These are phyloP conservation scores for Amniataba percoides DNA, from an alignment of 2,797 vertebrate species.

Conservation along the genomic window DNA sequence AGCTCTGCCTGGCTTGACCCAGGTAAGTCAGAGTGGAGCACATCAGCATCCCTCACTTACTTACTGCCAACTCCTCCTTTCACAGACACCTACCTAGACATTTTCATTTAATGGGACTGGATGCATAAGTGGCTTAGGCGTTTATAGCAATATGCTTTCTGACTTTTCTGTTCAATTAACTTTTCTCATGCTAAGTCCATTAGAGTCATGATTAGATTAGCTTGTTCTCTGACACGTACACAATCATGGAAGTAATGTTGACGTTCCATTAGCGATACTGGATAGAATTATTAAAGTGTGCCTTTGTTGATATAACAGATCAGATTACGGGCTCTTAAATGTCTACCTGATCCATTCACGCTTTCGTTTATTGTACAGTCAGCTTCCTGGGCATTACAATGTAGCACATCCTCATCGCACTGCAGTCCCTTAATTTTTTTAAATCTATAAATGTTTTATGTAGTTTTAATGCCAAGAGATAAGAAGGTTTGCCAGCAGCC, in stretches of 20 bases:
- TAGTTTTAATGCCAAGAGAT: conserved; percentile 23
- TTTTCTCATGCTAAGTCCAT: conserved; percentile 44
- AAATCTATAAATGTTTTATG: conserved; percentile 49
- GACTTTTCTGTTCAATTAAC: conserved; percentile 55
- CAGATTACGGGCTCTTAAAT: conserved; percentile 43
- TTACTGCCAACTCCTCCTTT: conserved; percentile 15
- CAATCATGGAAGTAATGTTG: conserved; percentile 36
- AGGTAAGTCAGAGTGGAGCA: conserved; percentile 5
- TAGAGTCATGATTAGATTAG: conserved; percentile 55
- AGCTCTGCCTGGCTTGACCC: not conserved
- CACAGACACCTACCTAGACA: conserved; percentile 28
- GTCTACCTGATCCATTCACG: conserved; percentile 35
- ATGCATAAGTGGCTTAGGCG: conserved; percentile 33
- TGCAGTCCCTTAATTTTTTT: conserved; percentile 10
- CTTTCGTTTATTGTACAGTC: conserved; percentile 48
- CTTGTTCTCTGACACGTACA: conserved; percentile 35
- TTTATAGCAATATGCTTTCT: conserved; percentile 32
- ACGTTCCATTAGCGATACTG: conserved; percentile 52
- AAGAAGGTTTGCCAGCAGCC: conserved; percentile 23
- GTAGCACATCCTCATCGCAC: conserved; percentile 16
- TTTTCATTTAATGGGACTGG: conserved; percentile 36
- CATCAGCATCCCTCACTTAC: conserved; percentile 28
- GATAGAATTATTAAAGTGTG: conserved; percentile 35
- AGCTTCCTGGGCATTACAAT: conserved; percentile 37
- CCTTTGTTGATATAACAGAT: conserved; percentile 36